Conservation (phyloP, 2,113 vertebrate genomes). For the Actenoides lindsayi region DNA sequence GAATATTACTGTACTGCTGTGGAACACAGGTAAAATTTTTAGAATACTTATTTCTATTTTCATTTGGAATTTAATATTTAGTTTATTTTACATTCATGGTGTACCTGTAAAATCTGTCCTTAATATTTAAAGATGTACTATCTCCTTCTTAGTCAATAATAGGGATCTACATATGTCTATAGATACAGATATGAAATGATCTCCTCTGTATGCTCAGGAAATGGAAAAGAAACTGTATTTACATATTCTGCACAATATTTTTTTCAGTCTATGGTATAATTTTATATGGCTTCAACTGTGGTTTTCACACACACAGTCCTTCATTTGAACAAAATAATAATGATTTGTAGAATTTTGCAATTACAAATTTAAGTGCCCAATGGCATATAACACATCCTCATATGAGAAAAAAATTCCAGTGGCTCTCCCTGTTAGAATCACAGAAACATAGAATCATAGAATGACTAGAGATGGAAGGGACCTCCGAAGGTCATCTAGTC, state of each 20-base stretch:
- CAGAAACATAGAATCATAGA: no score
- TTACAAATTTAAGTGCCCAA: neutral
- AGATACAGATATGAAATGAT: neutral
- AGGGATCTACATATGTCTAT: neutral
- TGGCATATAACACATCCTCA: neutral
- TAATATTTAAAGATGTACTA: fast-evolving
- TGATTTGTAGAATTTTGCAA: neutral
- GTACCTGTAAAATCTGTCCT: neutral
- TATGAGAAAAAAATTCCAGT: neutral
- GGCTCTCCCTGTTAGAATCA: neutral
- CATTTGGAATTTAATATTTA: neutral
- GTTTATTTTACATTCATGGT: neutral
- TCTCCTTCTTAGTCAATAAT: neutral
- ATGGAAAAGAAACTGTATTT: neutral
- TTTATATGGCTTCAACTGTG: neutral
- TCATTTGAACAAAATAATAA: neutral
- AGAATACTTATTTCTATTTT: neutral
- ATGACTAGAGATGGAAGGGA: no score
- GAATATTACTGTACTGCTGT: neutral
- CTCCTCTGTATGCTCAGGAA: neutral
- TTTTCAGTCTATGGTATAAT: neutral
- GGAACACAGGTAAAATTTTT: neutral
- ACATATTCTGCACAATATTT: neutral
- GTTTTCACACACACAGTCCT: neutral
- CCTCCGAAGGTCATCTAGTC: no score